Percentiles rank a stretch among this genome's conserved stretches.
phyloP scores from a whole-genome alignment of 1,140 invertebrate species.

The Laupala kohalensis region DNA sequence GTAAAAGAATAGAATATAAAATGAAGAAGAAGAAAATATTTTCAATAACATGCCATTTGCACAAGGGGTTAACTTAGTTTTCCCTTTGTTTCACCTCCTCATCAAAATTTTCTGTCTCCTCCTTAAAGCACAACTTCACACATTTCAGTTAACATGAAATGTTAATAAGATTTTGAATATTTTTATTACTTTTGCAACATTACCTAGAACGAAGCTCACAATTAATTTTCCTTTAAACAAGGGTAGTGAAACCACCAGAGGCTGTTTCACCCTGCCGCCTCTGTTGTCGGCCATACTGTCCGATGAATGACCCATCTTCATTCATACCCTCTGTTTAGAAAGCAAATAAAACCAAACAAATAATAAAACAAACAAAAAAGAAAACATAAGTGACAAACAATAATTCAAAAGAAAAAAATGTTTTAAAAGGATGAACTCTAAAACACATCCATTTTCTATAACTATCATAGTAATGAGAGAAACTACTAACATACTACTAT shows the following conservation, averaged over 20 bases:
- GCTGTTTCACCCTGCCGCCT: conserved; percentile 51
- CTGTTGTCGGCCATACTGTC: conserved; percentile 76
- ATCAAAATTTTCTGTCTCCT: too few species aligned
- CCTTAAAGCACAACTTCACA: too few species aligned
- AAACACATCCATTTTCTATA: conserved; percentile 4
- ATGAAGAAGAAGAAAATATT: too few species aligned
- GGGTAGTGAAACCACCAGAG: conserved; percentile 62
- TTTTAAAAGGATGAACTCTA: background rate
- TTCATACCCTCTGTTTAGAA: conserved; percentile 66
- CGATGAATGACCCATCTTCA: conserved; percentile 98
- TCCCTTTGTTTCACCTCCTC: too few species aligned
- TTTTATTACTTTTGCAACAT: background rate
- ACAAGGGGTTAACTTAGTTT: too few species aligned
- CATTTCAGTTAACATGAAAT: too few species aligned
- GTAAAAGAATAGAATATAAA: too few species aligned
- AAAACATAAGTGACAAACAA: conserved; percentile 16
- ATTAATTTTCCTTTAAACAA: conserved; percentile 36
- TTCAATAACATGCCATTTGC: too few species aligned
- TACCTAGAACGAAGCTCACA: background rate
- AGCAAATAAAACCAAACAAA: conserved; percentile 17
- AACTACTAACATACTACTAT: conserved; percentile 3
- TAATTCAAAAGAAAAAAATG: background rate
- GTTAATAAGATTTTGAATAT: too few species aligned
- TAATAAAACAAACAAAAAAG: conserved; percentile 14
- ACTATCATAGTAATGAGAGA: conserved; percentile 16